Percentiles rank a stretch among this genome's conserved stretches.
These are phyloP conservation scores for Hetaerina americana DNA, from an alignment of 1,140 invertebrate species.

Conservation along the genomic window DNA sequence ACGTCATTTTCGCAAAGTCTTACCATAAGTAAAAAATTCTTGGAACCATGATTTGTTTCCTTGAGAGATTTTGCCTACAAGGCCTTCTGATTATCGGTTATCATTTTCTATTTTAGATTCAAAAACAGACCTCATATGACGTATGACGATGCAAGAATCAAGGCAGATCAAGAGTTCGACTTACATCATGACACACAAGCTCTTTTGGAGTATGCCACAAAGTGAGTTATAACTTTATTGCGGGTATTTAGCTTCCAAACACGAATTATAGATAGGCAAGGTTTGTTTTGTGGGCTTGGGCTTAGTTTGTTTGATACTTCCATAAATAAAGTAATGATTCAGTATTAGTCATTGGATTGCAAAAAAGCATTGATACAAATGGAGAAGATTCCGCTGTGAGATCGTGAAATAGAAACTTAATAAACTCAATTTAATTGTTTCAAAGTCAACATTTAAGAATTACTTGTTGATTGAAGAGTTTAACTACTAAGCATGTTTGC, in stretches of 20 bases:
- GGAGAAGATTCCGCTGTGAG: too few species aligned
- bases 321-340: too few species aligned
- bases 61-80: slow-evolving; percentile 5
- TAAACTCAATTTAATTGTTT: too few species aligned
- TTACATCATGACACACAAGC: slow-evolving; percentile 64
- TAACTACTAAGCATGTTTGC: slow-evolving; percentile 12
- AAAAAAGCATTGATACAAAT: too few species aligned
- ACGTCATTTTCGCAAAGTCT: neutral
- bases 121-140: slow-evolving; percentile 89
- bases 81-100: slow-evolving; percentile 2
- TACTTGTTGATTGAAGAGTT: slow-evolving; percentile 8
- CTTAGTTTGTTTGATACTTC: too few species aligned
- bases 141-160: slow-evolving; percentile 65
- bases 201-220: slow-evolving; percentile 73
- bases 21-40: slow-evolving; percentile 4
- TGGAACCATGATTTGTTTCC: neutral
- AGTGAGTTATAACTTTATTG: too few species aligned
- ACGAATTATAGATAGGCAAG: too few species aligned
- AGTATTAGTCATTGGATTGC: too few species aligned
- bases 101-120: slow-evolving; percentile 43
- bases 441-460: too few species aligned
- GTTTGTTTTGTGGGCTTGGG: too few species aligned
- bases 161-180: slow-evolving; percentile 85
- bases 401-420: too few species aligned
- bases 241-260: too few species aligned